Base-by-base conservation (phyloP, 2,888 invertebrate species). In the Escarpia spicata region DNA sequence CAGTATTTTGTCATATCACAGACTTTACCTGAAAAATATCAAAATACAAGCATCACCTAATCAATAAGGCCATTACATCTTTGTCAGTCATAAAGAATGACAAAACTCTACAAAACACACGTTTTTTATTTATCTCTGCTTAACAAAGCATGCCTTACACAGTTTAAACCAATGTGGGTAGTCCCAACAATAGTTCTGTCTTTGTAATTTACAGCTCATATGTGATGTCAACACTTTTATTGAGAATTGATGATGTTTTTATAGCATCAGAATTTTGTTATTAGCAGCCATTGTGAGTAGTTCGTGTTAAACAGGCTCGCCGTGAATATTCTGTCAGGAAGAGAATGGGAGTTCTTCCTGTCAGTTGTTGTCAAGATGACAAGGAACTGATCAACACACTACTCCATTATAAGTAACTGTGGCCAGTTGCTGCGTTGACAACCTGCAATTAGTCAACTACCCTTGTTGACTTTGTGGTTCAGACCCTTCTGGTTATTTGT, bases 181-280 rank as follows among this genome's bases (percentile, higher is more conserved):
- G 9, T 4, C 1, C 52, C 52, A 52, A 52, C 52, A 9, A 12
- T 1, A 52, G 52, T 52, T 9, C 26, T 75, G 75, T 52, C 52
- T n/a, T n/a, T 52, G 9, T 52, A 8, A 52, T 52, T 52, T 9
- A 9, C 10, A 52, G 15, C 52, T 52, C 26, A 26, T 75, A 26
- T 26, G 26, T 75, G 19, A 75, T 75, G 75, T 75, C 19, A n/a
- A 75, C 75, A 75, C 75, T 26, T 75, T 75, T 26, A n/a, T 75
- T 75, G 26, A 75, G 75, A 75, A 75, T 26, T 75, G 75, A 75
- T 75, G 75, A 75, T 75, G 75, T 75, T 75, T 75, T 75, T 75
- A n/a, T 75, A 75, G 75, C 75, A 75, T 75, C 75, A 75, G 75
- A 6, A 26, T 75, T 75, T 75, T 26, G 26, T 26, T n/a, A 4